Conservation (phyloP, 2,888 invertebrate genomes). For the Stenodema calcarata region DNA sequence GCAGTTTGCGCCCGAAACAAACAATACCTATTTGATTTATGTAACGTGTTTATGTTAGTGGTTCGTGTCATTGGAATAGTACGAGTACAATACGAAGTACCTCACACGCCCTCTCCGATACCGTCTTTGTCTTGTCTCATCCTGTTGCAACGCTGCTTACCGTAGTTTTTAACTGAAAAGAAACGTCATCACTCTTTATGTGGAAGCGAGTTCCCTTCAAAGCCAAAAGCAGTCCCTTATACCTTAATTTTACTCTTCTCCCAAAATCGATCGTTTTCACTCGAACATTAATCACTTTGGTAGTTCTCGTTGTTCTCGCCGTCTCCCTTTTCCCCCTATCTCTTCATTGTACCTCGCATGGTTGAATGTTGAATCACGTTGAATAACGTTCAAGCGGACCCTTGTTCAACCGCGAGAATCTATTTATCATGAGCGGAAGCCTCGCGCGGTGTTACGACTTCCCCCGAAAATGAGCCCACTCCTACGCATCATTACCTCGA, state of each 20-base stretch:
- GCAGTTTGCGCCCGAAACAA: too few species aligned
- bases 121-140: too few species aligned
- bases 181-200: not conserved
- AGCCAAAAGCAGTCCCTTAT: not conserved
- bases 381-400: constrained; percentile 23
- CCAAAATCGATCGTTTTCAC: not conserved
- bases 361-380: constrained; percentile 25
- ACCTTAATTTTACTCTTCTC: not conserved
- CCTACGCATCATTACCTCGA: constrained; percentile 49
- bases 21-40: too few species aligned
- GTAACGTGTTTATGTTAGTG: too few species aligned
- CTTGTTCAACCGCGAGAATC: constrained; percentile 29
- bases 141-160: too few species aligned
- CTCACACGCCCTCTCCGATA: too few species aligned
- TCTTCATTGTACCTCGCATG: constrained; percentile 18
- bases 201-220: not conserved
- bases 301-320: not conserved
- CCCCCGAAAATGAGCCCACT: constrained; percentile 42
- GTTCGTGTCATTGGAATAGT: too few species aligned
- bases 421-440: constrained; percentile 21
- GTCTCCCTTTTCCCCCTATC: constrained; percentile 3
- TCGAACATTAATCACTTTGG: constrained; percentile 5
- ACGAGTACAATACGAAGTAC: too few species aligned
- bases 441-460: constrained; percentile 25
- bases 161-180: too few species aligned